Percentiles rank a stretch among this genome's conserved stretches.
These are phyloP conservation scores for Cyprinodon brontotheroides DNA, from an alignment of 2,113 vertebrate species.

Conservation along the genomic window DNA sequence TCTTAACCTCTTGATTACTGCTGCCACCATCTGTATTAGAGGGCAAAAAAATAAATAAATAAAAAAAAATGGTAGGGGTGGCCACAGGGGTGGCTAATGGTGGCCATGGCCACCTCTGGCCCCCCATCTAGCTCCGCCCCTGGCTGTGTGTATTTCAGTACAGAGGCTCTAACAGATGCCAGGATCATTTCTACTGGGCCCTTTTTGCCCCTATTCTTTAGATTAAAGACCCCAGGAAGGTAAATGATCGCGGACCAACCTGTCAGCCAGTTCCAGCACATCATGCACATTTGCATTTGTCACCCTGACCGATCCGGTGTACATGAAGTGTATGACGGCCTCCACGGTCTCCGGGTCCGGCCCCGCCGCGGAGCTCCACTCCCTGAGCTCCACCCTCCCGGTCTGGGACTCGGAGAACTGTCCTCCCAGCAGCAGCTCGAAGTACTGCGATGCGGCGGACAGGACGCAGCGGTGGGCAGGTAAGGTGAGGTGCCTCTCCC, in stretches of 20 bases:
- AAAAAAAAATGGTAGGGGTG: too few relatives aligned
- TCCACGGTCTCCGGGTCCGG: constrained; percentile 92
- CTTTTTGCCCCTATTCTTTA: too few relatives aligned
- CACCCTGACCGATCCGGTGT: constrained; percentile 90
- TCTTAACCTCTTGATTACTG: too few relatives aligned
- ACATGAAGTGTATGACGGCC: constrained; percentile 93
- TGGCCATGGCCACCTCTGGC: too few relatives aligned
- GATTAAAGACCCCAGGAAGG: too few relatives aligned
- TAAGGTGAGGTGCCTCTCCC: constrained; percentile 62
- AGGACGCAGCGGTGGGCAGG: constrained; percentile 90
- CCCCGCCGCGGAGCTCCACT: constrained; percentile 90
- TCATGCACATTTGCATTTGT: constrained; percentile 91
- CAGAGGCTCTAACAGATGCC: too few relatives aligned
- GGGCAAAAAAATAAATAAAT: too few relatives aligned
- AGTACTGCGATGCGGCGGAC: constrained; percentile 93
- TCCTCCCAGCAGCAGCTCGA: constrained; percentile 88
- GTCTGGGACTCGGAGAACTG: constrained; percentile 89
- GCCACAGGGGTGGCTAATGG: too few relatives aligned
- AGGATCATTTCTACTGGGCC: too few relatives aligned
- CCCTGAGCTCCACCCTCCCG: constrained; percentile 88
- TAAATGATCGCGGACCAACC: constrained; percentile 69
- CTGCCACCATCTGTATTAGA: too few relatives aligned
- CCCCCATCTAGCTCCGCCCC: too few relatives aligned
- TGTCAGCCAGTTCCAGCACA: constrained; percentile 93
- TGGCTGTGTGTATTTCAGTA: too few relatives aligned